Evolutionary conservation across 2,113 vertebrate species (phyloP).

Genomic region (Tachuris rubrigastra): DNA sequence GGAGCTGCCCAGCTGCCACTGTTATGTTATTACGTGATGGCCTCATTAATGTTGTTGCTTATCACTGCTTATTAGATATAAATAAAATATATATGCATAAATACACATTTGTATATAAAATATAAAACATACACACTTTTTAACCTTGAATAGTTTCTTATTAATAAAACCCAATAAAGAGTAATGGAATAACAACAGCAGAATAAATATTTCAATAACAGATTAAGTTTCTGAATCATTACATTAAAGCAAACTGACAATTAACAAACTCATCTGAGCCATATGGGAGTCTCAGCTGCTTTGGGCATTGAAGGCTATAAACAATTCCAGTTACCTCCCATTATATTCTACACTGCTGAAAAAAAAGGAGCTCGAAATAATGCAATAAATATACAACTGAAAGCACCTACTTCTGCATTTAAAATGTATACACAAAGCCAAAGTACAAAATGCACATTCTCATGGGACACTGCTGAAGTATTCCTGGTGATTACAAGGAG

Average conservation of each 20-base stretch:
- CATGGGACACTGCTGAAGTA: not conserved
- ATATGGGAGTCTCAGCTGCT: not conserved
- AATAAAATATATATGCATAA: not conserved
- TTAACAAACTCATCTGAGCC: constrained; percentile 10
- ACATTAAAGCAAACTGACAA: constrained; percentile 30
- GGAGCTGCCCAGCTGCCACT: not conserved
- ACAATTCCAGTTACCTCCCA: not conserved
- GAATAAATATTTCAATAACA: constrained; percentile 15
- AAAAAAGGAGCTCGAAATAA: not conserved
- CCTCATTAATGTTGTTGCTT: not conserved
- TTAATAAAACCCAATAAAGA: not conserved
- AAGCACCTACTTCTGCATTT: not conserved
- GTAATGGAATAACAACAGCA: not conserved
- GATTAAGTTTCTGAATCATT: not conserved
- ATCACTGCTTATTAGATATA: not conserved
- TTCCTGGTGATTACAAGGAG: not conserved
- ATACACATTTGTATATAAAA: not conserved
- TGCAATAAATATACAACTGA: not conserved
- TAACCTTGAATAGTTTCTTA: not conserved
- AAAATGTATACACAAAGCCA: not conserved
- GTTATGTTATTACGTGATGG: not conserved
- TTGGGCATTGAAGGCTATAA: not conserved
- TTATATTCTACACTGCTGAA: not conserved
- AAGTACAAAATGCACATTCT: not conserved
- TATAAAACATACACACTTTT: not conserved